Evolutionary conservation across 1,140 invertebrate species (phyloP).

Genomic region (Macrocentrus cingulum): DNA sequence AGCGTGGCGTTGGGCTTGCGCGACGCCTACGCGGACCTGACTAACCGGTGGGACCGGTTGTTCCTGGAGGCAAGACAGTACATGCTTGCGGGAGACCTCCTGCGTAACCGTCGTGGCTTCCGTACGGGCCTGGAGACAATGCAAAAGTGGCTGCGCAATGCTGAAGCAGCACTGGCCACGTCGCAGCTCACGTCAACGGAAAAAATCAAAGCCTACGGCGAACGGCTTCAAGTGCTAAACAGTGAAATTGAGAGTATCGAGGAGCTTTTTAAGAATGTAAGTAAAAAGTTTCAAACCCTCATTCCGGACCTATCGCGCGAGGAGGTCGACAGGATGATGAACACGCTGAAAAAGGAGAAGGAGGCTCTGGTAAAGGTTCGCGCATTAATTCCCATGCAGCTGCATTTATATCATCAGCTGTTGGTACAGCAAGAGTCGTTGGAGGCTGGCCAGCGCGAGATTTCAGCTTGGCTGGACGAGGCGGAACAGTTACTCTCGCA

Average conservation of each 20-base stretch:
- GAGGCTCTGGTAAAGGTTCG: constrained; percentile 81
- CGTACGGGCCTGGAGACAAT: constrained; percentile 73
- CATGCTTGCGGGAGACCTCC: constrained; percentile 83
- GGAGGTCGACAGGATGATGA: constrained; percentile 88
- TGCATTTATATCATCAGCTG: constrained; percentile 80
- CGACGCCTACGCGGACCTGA: constrained; percentile 71
- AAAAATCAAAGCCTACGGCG: constrained; percentile 77
- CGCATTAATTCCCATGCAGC: constrained; percentile 75
- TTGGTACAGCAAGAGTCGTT: constrained; percentile 88
- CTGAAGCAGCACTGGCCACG: constrained; percentile 69
- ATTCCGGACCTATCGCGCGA: constrained; percentile 88
- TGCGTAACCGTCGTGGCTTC: constrained; percentile 80
- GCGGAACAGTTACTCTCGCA: constrained; percentile 74
- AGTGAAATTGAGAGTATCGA: constrained; percentile 84
- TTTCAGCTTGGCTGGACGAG: constrained; percentile 80
- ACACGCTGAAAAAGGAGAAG: constrained; percentile 85
- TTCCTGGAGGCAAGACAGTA: constrained; percentile 83
- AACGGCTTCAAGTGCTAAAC: constrained; percentile 77
- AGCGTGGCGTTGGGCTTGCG: constrained; percentile 76
- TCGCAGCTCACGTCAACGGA: constrained; percentile 73
- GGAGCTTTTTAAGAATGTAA: constrained; percentile 84
- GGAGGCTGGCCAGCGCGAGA: constrained; percentile 82
- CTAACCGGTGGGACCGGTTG: constrained; percentile 77
- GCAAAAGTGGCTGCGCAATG: constrained; percentile 77
- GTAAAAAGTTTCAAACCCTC: constrained; percentile 85